Evolutionary conservation across 1,140 invertebrate species (phyloP), one percentile per base, ranked within the genome.

Genomic region (Sitobion miscanthi): DNA sequence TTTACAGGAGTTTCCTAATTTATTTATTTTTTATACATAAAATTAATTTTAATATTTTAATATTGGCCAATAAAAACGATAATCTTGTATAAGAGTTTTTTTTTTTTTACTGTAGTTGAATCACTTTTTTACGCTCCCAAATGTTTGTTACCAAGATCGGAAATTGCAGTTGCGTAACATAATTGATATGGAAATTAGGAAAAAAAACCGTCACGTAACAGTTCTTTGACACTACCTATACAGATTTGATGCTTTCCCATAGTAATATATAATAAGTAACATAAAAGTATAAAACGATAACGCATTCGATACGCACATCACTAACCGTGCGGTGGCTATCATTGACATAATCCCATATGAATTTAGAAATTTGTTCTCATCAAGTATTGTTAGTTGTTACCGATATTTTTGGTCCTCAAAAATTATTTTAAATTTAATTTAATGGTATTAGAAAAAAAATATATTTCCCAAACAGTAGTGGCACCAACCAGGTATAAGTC

Each of bases 161-260:
- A 83, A 92, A 92, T 92, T 35, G 62, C 42, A 49, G 35, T 93
- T 93, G 85, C 82, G 82, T 93, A 93, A 93, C 82, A 49, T 38
- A 49, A 85, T 93, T 57, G 82, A 52, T 52, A 86, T 85, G 49
- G 82, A 93, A 93, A 93, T 93, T 45, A 93, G 54, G 25, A 69
- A 69, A 90, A 90, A 90, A 42, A 69, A 90, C 17, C 20, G 35
- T 85, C 91, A 93, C 38, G 77, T 54, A 93, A 93, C 82, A 93
- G 91, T 85, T 93, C 91, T 93, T 93, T 85, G 77, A 93, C 91
- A 86, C 49, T 21, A 11, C 17, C 30, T 49, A 9, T 54, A 93
- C 21, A 93, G 52, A 54, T 86, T n/a, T 57, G 77, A 93, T 85
- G 91, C 49, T 93, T 93, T 93, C 91, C 82, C 91, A 86, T 91